phyloP scores from a whole-genome alignment of 2,888 invertebrate genomes.

The Ypsolopha scabrella region DNA sequence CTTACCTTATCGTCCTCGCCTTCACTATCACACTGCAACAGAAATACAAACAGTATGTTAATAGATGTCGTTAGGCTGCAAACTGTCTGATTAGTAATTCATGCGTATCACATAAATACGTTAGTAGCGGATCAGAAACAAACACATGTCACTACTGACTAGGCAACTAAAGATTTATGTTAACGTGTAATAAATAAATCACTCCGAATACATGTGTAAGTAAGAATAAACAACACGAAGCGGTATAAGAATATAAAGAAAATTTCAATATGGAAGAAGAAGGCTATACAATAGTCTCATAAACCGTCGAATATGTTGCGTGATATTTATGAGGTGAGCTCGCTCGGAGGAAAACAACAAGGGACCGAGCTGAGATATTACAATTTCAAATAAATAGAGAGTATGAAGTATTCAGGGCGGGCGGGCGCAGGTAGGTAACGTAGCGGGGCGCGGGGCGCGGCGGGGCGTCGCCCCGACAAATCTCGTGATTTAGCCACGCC shows the following conservation, averaged over 20 bases:
- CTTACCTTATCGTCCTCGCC: constrained; percentile 93
- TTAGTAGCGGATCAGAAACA: constrained; percentile 1
- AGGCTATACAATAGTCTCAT: constrained; percentile 45
- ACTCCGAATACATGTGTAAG: not conserved
- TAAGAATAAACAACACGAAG: not conserved
- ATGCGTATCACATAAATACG: not conserved
- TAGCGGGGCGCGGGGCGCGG: constrained; percentile 42
- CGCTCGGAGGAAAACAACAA: constrained; percentile 53
- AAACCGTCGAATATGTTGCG: constrained; percentile 54
- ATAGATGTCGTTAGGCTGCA: constrained; percentile 1
- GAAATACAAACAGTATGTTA: constrained; percentile 33
- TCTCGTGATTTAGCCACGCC: constrained; percentile 67
- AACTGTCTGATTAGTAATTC: not conserved
- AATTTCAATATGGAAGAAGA: constrained; percentile 13
- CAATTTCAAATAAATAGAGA: constrained; percentile 67
- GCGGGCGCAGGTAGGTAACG: constrained; percentile 56
- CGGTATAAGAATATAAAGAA: constrained; percentile 1
- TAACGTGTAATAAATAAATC: constrained; percentile 1
- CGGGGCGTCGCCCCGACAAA: constrained; percentile 60
- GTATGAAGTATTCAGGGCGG: constrained; percentile 66
- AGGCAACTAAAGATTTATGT: constrained; percentile 1
- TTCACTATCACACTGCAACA: constrained; percentile 92
- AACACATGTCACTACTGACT: not conserved
- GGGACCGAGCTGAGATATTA: constrained; percentile 62
- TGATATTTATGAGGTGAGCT: constrained; percentile 58